Evolutionary conservation across 2,888 invertebrate species (phyloP).

Genomic region (Nomada fucata): DNA sequence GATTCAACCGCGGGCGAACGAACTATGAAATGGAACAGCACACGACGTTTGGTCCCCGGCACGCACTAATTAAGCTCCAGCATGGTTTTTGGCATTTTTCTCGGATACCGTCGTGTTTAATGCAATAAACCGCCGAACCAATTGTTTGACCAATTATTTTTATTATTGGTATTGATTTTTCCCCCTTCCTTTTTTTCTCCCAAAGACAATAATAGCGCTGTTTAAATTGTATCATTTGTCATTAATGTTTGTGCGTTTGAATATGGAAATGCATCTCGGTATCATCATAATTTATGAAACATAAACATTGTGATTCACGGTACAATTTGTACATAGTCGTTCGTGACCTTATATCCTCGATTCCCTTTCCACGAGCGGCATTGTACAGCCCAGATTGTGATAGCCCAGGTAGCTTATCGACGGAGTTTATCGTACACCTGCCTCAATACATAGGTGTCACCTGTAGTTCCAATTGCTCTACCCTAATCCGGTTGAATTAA

Average conservation of each 20-base stretch:
- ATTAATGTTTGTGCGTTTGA: not conserved
- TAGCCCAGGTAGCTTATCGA: slow-evolving; percentile 51
- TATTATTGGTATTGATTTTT: slow-evolving; percentile 35
- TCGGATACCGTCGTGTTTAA: slow-evolving; percentile 41
- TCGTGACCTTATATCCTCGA: not conserved
- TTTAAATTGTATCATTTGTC: not conserved
- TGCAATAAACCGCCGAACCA: slow-evolving; percentile 50
- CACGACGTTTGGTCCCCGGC: slow-evolving; percentile 47
- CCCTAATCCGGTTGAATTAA: slow-evolving; percentile 15
- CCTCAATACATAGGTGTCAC: slow-evolving; percentile 54
- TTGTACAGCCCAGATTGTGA: slow-evolving; percentile 1
- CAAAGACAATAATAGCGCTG: not conserved
- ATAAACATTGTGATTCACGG: not conserved
- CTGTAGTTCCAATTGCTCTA: slow-evolving; percentile 20
- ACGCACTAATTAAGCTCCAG: slow-evolving; percentile 62
- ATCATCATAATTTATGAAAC: not conserved
- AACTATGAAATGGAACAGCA: slow-evolving; percentile 53
- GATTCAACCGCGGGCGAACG: slow-evolving; percentile 55
- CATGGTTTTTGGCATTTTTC: slow-evolving; percentile 34
- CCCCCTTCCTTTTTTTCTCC: slow-evolving; percentile 11
- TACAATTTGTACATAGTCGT: not conserved
- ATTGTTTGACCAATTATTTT: slow-evolving; percentile 32
- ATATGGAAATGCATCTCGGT: too few species aligned
- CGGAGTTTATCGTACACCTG: slow-evolving; percentile 35
- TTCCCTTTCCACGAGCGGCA: not conserved